Evolutionary conservation across 2,113 vertebrate genomes (phyloP), one percentile per base, ranked within the genome.

Genomic region (Brachirus orientalis): DNA sequence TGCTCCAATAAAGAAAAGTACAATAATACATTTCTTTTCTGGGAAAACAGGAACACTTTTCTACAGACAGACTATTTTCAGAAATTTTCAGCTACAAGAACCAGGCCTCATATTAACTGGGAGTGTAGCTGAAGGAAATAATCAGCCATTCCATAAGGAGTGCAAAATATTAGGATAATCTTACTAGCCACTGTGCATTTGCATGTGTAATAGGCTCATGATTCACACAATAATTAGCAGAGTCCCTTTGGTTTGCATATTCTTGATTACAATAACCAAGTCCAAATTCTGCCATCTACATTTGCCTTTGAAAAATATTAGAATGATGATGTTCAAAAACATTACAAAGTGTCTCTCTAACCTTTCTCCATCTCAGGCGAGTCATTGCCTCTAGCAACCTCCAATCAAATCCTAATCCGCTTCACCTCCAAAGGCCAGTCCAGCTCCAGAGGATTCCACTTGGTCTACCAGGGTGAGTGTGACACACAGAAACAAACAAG

Each of bases 371-470:
- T 78, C 79, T 44, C 77, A 99, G 98, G 98, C 62, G 98, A 99
- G 91, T 98, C 98, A 0, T 86, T 99, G 67, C 97, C 98, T 0
- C 77, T 99, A 77, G 97, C 97, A 57, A 97, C 96, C 50, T 95
- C 96, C 92, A 98, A 98, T 92, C 95, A 99, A 92, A 94, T 99
- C 79, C 93, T 98, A 57, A 96, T 99, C 80, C 96, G 95, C 64
- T 99, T 99, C 73, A 96, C 91, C 72, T 95, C 98, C 84, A 99
- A 97, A 93, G 95, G 96, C 55, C 96, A 96, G 14, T 94, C 93
- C 12, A 96, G 94, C 65, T 97, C 95, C 64, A 95, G 89, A 89
- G 98, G 98, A n/a, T 99, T 99, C 87, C 98, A 99, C 85, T 95
- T 99, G 69, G 96, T 95, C 71, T 99, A 99, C 88, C 98, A 99